These are phyloP conservation scores for Chrosomus eos DNA, from an alignment of 2,797 vertebrate genomes.

Conservation along the genomic window DNA sequence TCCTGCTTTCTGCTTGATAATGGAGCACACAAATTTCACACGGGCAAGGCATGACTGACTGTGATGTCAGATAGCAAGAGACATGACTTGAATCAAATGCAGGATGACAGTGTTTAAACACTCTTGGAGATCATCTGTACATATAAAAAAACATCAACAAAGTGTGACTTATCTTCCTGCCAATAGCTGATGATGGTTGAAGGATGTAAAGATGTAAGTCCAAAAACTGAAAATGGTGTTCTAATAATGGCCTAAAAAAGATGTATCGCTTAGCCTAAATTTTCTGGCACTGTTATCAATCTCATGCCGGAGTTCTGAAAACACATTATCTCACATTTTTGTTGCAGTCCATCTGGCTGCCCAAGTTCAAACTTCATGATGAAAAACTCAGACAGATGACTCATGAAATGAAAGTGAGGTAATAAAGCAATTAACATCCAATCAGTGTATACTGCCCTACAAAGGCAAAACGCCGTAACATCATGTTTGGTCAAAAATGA, in stretches of 20 bases:
- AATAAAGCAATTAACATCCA: constrained; percentile 40
- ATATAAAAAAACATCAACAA: neutral
- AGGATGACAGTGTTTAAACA: neutral
- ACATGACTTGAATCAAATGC: constrained; percentile 6
- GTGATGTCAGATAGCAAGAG: constrained; percentile 4
- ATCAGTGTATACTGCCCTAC: too few relatives aligned
- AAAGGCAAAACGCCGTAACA: too few relatives aligned
- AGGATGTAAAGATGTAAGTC: constrained; percentile 36
- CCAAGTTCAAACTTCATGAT: constrained; percentile 48
- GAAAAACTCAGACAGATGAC: constrained; percentile 47
- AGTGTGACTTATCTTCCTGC: constrained; percentile 19
- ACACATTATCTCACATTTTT: constrained; percentile 57
- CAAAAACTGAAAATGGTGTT: constrained; percentile 39
- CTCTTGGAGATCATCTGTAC: neutral
- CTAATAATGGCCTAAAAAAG: constrained; percentile 51
- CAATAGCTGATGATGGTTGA: constrained; percentile 18
- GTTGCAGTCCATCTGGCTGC: constrained; percentile 55
- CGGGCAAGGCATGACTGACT: neutral
- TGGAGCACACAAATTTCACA: neutral
- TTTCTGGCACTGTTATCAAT: constrained; percentile 61
- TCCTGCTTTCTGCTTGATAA: constrained; percentile 28
- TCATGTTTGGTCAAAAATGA: too few relatives aligned
- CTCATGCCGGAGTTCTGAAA: constrained; percentile 45
- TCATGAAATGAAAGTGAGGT: constrained; percentile 17
- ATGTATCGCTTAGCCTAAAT: constrained; percentile 53